Conservation (phyloP, 2,888 invertebrate genomes). For the Drosophila fungiperda region DNA sequence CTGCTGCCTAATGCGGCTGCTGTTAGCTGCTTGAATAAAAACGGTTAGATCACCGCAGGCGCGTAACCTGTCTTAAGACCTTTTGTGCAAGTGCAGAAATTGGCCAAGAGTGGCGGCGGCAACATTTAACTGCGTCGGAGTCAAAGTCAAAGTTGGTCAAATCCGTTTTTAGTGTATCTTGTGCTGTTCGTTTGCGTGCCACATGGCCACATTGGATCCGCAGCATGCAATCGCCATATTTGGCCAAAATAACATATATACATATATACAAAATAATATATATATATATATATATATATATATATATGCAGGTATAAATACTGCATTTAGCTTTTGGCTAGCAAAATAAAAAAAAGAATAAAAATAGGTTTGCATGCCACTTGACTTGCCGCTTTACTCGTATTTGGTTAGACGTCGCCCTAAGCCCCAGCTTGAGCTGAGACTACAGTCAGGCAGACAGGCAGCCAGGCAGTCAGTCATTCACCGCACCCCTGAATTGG, state of each 20-base stretch:
- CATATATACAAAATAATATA: neutral
- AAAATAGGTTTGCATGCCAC: constrained; percentile 74
- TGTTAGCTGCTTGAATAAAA: constrained; percentile 55
- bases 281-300: constrained; percentile 2
- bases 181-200: constrained; percentile 61
- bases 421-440: constrained; percentile 60
- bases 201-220: constrained; percentile 59
- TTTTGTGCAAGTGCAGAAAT: constrained; percentile 82
- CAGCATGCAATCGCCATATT: constrained; percentile 81
- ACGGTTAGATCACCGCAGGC: constrained; percentile 80
- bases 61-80: constrained; percentile 82
- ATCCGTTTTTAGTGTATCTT: constrained; percentile 56
- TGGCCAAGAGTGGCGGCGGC: constrained; percentile 65
- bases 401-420: constrained; percentile 80
- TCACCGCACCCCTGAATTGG: constrained; percentile 11
- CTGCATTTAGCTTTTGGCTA: constrained; percentile 70
- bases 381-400: constrained; percentile 76
- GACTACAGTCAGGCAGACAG: constrained; percentile 13
- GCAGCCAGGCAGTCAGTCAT: neutral
- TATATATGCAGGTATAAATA: neutral
- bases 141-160: constrained; percentile 46
- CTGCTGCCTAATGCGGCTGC: constrained; percentile 32
- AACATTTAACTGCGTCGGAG: constrained; percentile 57
- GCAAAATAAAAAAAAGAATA: constrained; percentile 13
- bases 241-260: constrained; percentile 63